Evolutionary conservation across 2,113 vertebrate genomes (phyloP), one percentile per base, ranked within the genome.

Genomic region (Erythrolamprus reginae): DNA sequence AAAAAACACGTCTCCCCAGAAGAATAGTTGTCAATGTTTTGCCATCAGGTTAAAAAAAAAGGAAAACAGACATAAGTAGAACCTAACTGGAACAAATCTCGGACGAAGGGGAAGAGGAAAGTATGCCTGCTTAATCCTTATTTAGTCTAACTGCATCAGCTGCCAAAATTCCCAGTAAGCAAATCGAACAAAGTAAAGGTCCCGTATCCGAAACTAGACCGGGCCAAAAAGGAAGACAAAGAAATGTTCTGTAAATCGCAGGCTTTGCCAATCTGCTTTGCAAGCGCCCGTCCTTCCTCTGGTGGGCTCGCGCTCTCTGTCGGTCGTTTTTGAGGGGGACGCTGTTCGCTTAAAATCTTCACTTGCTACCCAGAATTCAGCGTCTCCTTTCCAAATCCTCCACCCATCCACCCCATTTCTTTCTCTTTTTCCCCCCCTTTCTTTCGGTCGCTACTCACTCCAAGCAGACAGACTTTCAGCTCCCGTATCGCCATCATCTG

Each of bases 391-490:
- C 10, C 70, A 21, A 10, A 15, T 4, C 47, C 87, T 12, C 10
- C 52, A 56, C 85, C 38, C 24, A 10, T 2, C 55, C 10, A 10
- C 51, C 47, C 51, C 47, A 7, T 4, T 47, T n/a, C 12, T n/a
- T 45, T 45, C 12, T 33, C 70, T 15, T 17, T 47, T 2, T 42
- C n/a, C n/a, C n/a, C n/a, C n/a, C n/a, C 28, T 1, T 83, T 0
- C 42, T 86, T n/a, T 9, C 28, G 51, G 53, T 86, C 51, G 84
- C 48, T 93, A 98, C 98, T 99, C 96, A 99, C 99, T 98, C 98
- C 98, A 77, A 99, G 97, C 95, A 99, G 98, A 92, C 99, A 99
- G 89, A 99, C 98, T 98, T 99, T 99, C 89, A 99, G 97, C 97
- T 99, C 98, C 93, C 98, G 97, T 94, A 99, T 99, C 90, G 98